Conservation (phyloP, 1,140 invertebrate genomes). For the Coptotermes formosanus region DNA sequence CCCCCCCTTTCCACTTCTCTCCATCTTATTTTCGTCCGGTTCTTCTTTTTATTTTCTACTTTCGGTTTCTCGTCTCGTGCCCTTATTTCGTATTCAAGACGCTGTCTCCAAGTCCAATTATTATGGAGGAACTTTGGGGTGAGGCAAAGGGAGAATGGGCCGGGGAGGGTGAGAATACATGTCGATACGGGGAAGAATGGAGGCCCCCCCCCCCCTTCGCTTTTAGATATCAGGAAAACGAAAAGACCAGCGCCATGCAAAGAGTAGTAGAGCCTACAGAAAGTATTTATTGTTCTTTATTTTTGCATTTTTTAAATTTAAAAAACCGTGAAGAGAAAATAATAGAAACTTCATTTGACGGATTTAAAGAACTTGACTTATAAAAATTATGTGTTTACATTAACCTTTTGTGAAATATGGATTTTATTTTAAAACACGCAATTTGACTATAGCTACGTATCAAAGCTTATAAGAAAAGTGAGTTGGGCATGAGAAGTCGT, state of each 20-base stretch:
- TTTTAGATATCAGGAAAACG: background rate
- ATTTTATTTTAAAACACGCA: too few relatives aligned
- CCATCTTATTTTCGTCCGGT: constrained; percentile 21
- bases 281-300: too few relatives aligned
- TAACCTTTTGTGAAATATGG: too few relatives aligned
- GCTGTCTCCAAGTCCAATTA: constrained; percentile 27
- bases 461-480: too few relatives aligned
- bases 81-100: constrained; percentile 27
- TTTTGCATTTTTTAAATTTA: too few relatives aligned
- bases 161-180: constrained; percentile 1
- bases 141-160: background rate
- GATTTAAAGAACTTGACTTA: too few relatives aligned
- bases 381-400: too few relatives aligned
- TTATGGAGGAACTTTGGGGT: constrained; percentile 12
- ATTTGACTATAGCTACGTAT: too few relatives aligned
- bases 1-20: background rate
- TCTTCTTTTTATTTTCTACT: background rate
- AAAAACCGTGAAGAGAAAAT: too few relatives aligned
- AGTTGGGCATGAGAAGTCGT: too few relatives aligned
- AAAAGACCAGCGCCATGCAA: background rate
- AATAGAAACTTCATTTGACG: too few relatives aligned
- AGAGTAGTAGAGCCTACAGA: too few relatives aligned
- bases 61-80: background rate
- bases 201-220: background rate
- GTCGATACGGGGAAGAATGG: constrained; percentile 24